These are phyloP conservation scores for crab-eating macaque (Macaca fascicularis) DNA, from an alignment of 2,113 vertebrate genomes.

Conservation along the genomic window T2T-MFA8v1.1 NC_088388.1:16627501-16628000, in stretches of 20 bases:
- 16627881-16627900: not conserved
- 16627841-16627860: not conserved
- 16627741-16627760: not conserved
- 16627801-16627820: not conserved
- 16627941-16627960: not conserved
- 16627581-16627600: no score
- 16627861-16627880: not conserved
- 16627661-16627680: not conserved
- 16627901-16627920: not conserved
- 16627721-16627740: not conserved
- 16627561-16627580: no score
- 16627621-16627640: not conserved
- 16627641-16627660: not conserved
- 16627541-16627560: no score
- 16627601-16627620: not conserved
- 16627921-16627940: not conserved
- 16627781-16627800: not conserved
- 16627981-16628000: not conserved
- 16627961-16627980: conserved; percentile 6
- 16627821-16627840: not conserved
- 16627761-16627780: not conserved
- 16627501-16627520: no score
- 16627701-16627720: not conserved
- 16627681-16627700: not conserved
- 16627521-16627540: no score